Conservation (phyloP, 1,140 invertebrate genomes). For the Calycopis cecrops region DNA sequence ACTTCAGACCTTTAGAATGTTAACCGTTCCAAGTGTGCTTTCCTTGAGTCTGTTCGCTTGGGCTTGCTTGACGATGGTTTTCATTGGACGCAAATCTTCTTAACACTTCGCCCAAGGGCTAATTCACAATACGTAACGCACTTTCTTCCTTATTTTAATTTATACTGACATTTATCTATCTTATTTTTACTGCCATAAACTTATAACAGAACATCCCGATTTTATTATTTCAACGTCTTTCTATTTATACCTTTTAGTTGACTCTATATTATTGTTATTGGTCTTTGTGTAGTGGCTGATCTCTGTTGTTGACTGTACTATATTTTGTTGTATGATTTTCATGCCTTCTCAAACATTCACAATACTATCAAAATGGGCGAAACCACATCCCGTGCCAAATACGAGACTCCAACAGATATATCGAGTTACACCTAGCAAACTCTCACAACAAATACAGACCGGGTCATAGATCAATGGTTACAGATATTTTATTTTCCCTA, state of each 20-base stretch:
- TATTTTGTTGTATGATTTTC: constrained; percentile 73
- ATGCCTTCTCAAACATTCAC: constrained; percentile 73
- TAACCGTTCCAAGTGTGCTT: constrained; percentile 49
- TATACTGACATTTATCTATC: constrained; percentile 23
- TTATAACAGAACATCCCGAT: constrained; percentile 10
- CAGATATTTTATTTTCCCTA: constrained; percentile 27
- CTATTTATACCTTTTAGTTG: constrained; percentile 47
- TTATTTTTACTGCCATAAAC: constrained; percentile 13
- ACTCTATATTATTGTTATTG: constrained; percentile 51
- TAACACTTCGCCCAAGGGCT: constrained; percentile 43
- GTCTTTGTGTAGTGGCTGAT: constrained; percentile 75
- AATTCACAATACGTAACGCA: constrained; percentile 47
- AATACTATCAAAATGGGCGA: constrained; percentile 70
- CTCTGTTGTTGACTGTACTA: constrained; percentile 73
- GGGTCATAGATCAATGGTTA: constrained; percentile 37
- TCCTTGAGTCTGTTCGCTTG: constrained; percentile 59
- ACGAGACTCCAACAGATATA: constrained; percentile 69
- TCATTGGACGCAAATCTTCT: constrained; percentile 41
- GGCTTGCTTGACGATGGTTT: constrained; percentile 58
- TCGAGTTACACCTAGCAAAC: constrained; percentile 68
- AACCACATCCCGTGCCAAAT: constrained; percentile 66
- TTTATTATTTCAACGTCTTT: constrained; percentile 40
- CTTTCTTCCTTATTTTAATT: constrained; percentile 38
- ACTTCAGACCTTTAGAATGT: constrained; percentile 43
- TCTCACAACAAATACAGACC: constrained; percentile 70